Percentiles rank a stretch among this genome's conserved stretches.
Conservation (phyloP, 2,113 vertebrate species). For the Alectura lathami region DNA sequence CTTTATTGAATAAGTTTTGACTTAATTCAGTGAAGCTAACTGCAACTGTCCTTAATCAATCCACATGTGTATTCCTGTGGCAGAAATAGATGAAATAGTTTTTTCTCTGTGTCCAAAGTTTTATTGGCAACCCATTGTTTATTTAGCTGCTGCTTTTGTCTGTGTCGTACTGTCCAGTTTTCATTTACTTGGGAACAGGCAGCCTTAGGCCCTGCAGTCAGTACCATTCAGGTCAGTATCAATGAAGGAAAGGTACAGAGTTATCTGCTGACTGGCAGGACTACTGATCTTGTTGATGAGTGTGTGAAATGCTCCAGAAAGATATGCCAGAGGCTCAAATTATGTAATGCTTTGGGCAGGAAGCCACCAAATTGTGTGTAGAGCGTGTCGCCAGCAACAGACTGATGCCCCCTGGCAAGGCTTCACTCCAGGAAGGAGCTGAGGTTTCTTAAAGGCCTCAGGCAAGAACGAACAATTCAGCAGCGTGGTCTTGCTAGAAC, state of each 20-base stretch:
- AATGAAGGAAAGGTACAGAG: background rate
- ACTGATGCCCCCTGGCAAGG: conserved; percentile 53
- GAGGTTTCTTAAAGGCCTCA: conserved; percentile 8
- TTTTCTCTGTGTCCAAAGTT: background rate
- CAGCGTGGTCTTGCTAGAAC: background rate
- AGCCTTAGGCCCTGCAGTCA: background rate
- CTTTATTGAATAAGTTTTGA: background rate
- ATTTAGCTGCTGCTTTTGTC: background rate
- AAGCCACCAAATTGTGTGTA: background rate
- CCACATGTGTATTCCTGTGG: background rate
- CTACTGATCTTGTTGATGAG: background rate
- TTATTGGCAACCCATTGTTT: background rate
- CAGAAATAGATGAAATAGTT: background rate
- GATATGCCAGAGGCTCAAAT: conserved; percentile 34
- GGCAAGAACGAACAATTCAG: background rate
- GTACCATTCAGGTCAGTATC: background rate
- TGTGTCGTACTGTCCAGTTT: background rate
- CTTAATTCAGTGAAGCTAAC: background rate
- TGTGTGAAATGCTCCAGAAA: conserved; percentile 7
- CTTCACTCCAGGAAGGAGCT: conserved; percentile 57
- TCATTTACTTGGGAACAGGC: background rate
- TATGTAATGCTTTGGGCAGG: conserved; percentile 51
- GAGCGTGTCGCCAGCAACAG: conserved; percentile 42
- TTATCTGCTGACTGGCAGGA: background rate
- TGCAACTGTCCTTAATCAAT: background rate